Evolutionary conservation across 2,113 vertebrate genomes (phyloP).

Genomic region (Stercorarius parasiticus): DNA sequence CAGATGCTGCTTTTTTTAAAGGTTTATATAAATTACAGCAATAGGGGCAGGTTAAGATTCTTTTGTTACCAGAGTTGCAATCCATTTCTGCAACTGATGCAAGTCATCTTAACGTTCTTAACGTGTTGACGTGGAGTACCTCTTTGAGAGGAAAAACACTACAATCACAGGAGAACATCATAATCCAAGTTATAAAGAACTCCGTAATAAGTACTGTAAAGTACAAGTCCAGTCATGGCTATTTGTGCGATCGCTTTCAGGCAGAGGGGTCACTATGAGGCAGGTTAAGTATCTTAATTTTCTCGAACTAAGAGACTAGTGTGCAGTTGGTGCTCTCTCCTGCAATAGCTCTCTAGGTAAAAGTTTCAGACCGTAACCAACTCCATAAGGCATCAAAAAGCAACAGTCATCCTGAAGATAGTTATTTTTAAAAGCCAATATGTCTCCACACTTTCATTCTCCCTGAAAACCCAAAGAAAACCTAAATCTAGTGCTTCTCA

Average conservation of each 20-base stretch:
- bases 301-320: background rate
- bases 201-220: background rate
- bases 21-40: background rate
- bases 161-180: background rate
- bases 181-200: background rate
- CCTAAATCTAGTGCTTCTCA: background rate
- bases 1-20: background rate
- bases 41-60: background rate
- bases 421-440: background rate
- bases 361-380: background rate
- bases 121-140: background rate
- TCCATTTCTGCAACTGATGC: background rate
- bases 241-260: background rate
- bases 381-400: background rate
- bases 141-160: background rate
- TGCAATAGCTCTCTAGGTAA: background rate
- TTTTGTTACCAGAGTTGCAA: background rate
- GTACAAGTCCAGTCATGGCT: background rate
- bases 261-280: background rate
- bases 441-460: background rate
- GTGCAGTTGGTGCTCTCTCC: background rate
- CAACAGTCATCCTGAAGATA: background rate
- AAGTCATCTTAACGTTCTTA: background rate
- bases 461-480: background rate
- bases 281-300: background rate